These are phyloP conservation scores for Drosophila ironensis DNA, from an alignment of 1,140 invertebrate species.

Conservation along the genomic window DNA sequence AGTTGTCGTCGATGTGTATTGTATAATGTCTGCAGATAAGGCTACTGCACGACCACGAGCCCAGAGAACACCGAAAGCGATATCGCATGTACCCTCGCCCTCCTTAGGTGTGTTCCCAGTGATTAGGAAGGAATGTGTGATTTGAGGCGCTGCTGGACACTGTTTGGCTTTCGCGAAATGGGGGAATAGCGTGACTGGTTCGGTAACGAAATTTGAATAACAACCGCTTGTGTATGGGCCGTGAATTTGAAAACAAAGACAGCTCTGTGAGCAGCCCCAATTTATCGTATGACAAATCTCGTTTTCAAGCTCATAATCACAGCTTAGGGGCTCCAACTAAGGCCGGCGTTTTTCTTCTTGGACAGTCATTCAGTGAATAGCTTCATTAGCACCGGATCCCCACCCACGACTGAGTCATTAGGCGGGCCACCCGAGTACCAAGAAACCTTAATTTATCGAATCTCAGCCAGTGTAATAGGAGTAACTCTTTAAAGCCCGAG, in stretches of 20 bases:
- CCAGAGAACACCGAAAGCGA: too few species aligned
- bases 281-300: constrained; percentile 19
- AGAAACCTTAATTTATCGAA: constrained; percentile 37
- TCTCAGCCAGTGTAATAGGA: constrained; percentile 27
- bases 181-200: constrained; percentile 38
- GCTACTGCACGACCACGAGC: neutral
- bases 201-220: constrained; percentile 37
- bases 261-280: constrained; percentile 23
- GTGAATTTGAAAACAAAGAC: constrained; percentile 15
- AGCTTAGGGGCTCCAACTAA: constrained; percentile 3
- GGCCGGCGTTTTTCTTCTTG: neutral
- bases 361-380: constrained; percentile 4
- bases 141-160: constrained; percentile 10
- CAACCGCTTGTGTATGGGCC: constrained; percentile 1
- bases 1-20: constrained; percentile 41
- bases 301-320: neutral
- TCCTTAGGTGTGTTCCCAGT: constrained; percentile 23
- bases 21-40: constrained; percentile 51
- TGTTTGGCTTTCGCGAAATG: constrained; percentile 9
- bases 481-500: constrained; percentile 22
- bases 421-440: neutral
- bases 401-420: constrained; percentile 30
- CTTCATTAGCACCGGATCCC: constrained; percentile 31
- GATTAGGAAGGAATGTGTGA: constrained; percentile 37
- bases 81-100: neutral